Evolutionary conservation across 2,888 invertebrate genomes (phyloP).

Genomic region (Orthosia gracilis): DNA sequence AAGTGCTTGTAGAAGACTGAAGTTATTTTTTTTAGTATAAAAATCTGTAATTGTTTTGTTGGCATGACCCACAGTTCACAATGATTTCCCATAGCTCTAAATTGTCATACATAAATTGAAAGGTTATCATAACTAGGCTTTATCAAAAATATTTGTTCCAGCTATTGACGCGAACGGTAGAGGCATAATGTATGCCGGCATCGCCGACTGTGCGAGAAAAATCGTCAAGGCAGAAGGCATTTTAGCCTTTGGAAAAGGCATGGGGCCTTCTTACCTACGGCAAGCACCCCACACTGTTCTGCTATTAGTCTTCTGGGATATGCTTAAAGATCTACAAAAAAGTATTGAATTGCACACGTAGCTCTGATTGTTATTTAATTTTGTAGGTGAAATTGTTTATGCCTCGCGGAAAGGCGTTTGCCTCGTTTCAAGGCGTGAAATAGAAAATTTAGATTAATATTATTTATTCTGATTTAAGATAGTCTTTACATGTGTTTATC

Average conservation of each 20-base stretch:
- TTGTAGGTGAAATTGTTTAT: conserved; percentile 11
- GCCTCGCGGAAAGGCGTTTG: conserved; percentile 16
- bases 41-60: too few species aligned
- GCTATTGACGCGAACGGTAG: conserved; percentile 92
- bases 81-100: too few species aligned
- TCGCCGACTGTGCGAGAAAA: conserved; percentile 95
- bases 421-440: conserved; percentile 21
- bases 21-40: too few species aligned
- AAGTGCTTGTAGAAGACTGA: too few species aligned
- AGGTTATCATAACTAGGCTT: neutral
- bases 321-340: conserved; percentile 90
- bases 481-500: conserved; percentile 10
- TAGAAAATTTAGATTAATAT: conserved; percentile 36
- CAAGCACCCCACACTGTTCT: conserved; percentile 98
- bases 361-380: conserved; percentile 23
- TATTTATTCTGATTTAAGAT: conserved; percentile 23
- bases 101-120: neutral
- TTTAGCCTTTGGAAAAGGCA: conserved; percentile 97
- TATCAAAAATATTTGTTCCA: conserved; percentile 72
- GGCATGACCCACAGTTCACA: too few species aligned
- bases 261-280: conserved; percentile 97
- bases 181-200: conserved; percentile 93
- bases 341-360: conserved; percentile 66
- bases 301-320: conserved; percentile 97
- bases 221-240: conserved; percentile 95